Evolutionary conservation across 30 jellyfish, hydroid and myxozoan species (phyloP).

Genomic region (Hydractinia symbiolongicarpus): DNA sequence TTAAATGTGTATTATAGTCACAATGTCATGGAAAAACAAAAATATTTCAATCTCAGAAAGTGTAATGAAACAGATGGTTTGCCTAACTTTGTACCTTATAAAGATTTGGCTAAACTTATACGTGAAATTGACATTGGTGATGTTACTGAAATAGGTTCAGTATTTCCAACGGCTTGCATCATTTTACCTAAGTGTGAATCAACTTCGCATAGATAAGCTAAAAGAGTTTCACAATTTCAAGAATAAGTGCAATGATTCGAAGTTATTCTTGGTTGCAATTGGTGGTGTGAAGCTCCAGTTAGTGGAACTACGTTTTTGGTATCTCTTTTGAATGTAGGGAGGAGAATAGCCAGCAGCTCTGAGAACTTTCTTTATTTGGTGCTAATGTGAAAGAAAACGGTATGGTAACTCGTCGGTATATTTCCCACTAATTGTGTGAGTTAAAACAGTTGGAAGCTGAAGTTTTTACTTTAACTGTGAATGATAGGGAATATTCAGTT

Average conservation of each 20-base stretch:
- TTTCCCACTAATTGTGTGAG: neutral
- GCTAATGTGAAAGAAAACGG: neutral
- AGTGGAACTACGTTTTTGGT: neutral
- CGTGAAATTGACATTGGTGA: neutral
- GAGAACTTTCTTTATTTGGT: neutral
- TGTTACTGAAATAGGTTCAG: neutral
- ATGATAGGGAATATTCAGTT: neutral
- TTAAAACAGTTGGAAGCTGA: neutral
- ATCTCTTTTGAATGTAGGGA: neutral
- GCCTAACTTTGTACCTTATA: neutral
- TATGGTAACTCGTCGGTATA: neutral
- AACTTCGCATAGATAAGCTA: neutral
- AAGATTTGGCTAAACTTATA: neutral
- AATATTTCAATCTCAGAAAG: neutral
- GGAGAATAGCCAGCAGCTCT: neutral
- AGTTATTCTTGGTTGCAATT: neutral
- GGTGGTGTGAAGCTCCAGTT: conserved; percentile 5
- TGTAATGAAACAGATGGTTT: neutral
- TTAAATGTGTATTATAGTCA: neutral
- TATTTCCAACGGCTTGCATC: neutral
- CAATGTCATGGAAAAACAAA: neutral
- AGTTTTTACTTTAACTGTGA: neutral
- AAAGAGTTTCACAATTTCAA: neutral
- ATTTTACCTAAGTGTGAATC: neutral
- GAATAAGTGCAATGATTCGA: neutral